phyloP scores from a whole-genome alignment of 2,113 vertebrate genomes.

The Aegithalos caudatus region DNA sequence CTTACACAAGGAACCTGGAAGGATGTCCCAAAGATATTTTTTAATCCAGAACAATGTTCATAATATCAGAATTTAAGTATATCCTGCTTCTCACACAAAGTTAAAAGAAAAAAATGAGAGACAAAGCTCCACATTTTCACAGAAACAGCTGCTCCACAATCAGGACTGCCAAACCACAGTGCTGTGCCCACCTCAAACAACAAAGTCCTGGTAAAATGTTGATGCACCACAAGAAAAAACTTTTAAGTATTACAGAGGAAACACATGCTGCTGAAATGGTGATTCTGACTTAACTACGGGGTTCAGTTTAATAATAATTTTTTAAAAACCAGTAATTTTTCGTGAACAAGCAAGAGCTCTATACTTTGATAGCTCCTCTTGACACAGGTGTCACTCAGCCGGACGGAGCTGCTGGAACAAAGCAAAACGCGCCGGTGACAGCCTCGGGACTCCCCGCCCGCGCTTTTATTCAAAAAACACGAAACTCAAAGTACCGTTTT shows the following conservation, averaged over 20 bases:
- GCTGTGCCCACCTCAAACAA: not conserved
- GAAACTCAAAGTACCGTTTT: conserved; percentile 3
- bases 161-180: accelerated
- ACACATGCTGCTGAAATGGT: accelerated
- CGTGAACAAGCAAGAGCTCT: accelerated
- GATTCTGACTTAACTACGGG: accelerated
- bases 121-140: not conserved
- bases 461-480: accelerated
- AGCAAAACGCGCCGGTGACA: not conserved
- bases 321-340: too few relatives aligned
- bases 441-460: accelerated
- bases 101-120: not conserved
- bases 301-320: too few relatives aligned
- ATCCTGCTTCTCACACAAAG: accelerated
- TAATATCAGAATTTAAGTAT: not conserved
- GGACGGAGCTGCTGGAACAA: accelerated
- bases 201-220: not conserved
- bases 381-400: accelerated
- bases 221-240: too few relatives aligned
- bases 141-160: not conserved
- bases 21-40: not conserved
- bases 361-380: accelerated
- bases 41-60: accelerated
- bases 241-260: accelerated
- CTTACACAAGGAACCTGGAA: not conserved